Evolutionary conservation across 2,888 invertebrate genomes (phyloP).

Genomic region (Cryptophagus acutangulus): DNA sequence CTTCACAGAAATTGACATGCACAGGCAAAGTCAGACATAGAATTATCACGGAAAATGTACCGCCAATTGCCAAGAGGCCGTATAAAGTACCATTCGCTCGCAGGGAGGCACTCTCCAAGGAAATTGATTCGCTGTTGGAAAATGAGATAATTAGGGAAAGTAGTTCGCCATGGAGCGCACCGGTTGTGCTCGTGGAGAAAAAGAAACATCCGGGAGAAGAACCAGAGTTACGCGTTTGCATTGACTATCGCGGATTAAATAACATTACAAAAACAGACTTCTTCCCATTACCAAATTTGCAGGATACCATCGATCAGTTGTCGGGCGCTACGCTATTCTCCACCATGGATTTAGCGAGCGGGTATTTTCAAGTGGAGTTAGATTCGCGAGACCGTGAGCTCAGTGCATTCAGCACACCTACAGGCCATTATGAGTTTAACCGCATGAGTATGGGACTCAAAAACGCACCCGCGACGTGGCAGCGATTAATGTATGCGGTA

Average conservation of each 20-base stretch:
- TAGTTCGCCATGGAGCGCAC: no score
- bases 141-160: slow-evolving; percentile 33
- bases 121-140: slow-evolving; percentile 23
- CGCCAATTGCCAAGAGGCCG: slow-evolving; percentile 6
- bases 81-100: slow-evolving; percentile 5
- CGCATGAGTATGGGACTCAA: slow-evolving; percentile 6
- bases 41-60: slow-evolving; percentile 8
- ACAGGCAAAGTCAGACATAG: slow-evolving; percentile 8
- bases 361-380: slow-evolving; percentile 30
- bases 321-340: no score
- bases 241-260: no score
- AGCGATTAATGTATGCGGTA: no score
- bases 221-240: slow-evolving; percentile 5
- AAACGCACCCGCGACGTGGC: no score
- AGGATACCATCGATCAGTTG: no score
- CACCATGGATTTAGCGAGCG: slow-evolving; percentile 29
- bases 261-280: no score
- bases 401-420: slow-evolving; percentile 16
- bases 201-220: slow-evolving; percentile 22
- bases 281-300: no score
- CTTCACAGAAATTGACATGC: slow-evolving; percentile 8
- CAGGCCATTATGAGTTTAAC: slow-evolving; percentile 7
- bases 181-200: slow-evolving; percentile 37
- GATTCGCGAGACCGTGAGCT: slow-evolving; percentile 18
- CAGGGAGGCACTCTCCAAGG: slow-evolving; percentile 6